Evolutionary conservation across 2,113 vertebrate genomes (phyloP).

Genomic region (Chitala chitala): DNA sequence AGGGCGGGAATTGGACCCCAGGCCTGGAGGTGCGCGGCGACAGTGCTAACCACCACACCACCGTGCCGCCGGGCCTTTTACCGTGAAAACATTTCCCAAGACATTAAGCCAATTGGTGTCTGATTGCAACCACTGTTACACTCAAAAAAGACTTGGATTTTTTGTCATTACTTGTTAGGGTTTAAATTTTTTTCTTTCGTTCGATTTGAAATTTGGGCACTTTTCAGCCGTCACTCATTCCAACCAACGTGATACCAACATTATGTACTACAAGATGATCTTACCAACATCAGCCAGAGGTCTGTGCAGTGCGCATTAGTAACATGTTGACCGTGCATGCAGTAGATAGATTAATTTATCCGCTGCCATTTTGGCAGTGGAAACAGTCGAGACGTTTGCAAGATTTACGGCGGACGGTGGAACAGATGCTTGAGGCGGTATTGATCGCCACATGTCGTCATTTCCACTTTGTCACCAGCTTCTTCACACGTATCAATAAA

Average conservation of each 20-base stretch:
- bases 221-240: neutral
- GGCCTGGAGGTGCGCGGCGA: too few species aligned
- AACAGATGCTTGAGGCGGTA: conserved; percentile 51
- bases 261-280: conserved; percentile 12
- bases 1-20: too few species aligned
- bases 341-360: neutral
- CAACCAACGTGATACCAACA: neutral
- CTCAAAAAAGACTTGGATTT: neutral
- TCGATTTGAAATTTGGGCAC: neutral
- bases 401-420: conserved; percentile 25
- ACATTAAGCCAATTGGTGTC: too few species aligned
- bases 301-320: neutral
- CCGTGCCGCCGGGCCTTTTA: too few species aligned
- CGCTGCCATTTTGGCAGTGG: conserved; percentile 15
- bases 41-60: too few species aligned
- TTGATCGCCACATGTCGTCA: conserved; percentile 45
- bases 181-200: neutral
- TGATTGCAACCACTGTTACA: too few species aligned
- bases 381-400: conserved; percentile 38
- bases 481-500: conserved; percentile 48
- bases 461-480: conserved; percentile 27
- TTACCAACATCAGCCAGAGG: neutral
- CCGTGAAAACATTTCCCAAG: too few species aligned
- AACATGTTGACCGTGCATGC: neutral
- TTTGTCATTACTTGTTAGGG: neutral